A percentile compares a stretch with the other conserved stretches of the same genome.
Conservation (phyloP, 2,797 vertebrate species). For the Carcharodon carcharias region DNA sequence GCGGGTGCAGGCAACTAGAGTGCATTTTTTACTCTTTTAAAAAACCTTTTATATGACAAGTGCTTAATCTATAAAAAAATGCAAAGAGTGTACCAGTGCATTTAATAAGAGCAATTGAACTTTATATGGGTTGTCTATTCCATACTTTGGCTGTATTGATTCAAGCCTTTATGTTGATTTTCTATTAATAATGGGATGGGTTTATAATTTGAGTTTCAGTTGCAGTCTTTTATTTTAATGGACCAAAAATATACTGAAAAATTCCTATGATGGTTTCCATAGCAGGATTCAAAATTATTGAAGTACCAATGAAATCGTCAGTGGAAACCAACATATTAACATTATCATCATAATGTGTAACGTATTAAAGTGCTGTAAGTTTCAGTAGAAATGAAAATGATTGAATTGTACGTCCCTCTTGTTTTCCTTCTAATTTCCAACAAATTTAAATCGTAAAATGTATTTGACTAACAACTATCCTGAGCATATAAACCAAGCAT, state of each 20-base stretch:
- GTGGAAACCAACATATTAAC: neutral
- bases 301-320: neutral
- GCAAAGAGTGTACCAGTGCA: neutral
- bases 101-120: neutral
- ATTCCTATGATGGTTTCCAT: neutral
- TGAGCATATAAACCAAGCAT: neutral
- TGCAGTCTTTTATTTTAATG: neutral
- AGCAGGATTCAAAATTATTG: neutral
- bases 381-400: neutral
- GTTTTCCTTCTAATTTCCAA: neutral
- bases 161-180: neutral
- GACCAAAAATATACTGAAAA: neutral
- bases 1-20: neutral
- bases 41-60: neutral
- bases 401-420: neutral
- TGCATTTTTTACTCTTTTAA: neutral
- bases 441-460: neutral
- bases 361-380: neutral
- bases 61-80: neutral
- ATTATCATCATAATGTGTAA: neutral
- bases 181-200: neutral
- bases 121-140: neutral
- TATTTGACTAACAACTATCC: neutral
- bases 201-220: constrained; percentile 5
- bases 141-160: neutral